Base-by-base conservation (phyloP, 2,888 invertebrate genomes). In the Mythimna albipuncta region DNA sequence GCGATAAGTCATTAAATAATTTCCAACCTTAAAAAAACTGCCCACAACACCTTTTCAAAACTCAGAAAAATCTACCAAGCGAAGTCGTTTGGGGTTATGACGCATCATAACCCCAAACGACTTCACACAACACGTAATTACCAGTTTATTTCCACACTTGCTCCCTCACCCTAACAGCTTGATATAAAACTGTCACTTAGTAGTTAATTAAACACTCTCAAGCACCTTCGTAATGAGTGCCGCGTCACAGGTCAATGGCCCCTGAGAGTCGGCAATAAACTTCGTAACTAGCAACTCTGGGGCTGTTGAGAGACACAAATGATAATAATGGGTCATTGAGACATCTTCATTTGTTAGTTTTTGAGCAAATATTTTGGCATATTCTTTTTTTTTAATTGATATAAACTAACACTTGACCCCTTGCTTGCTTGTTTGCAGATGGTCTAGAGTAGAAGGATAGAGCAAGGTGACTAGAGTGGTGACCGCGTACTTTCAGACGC, bases 141-240 rank as follows among this genome's bases (percentile, higher is more conserved):
- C 63, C 38, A 19, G 16, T 54, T 65, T 11, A 21, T 55, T 61
- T 35, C n/a, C 11, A 26, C 50, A 21, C 26, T 32, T 41, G 11
- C 32, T 41, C 26, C 13, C 65, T 26, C 19, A 26, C 26, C 26
- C 26, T 26, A 26, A 26, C 26, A 35, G n/a, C 10, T 4, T 47
- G 10, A 26, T 69, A 58, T 61, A 69, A 65, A 69, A 75, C 47
- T 55, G 68, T 66, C 75, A 79, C 58, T 64, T 79, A 67, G 67
- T 59, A 77, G 82, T 86, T 87, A 86, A 89, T 89, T 87, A 87
- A 88, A 88, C 85, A 87, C 82, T 85, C 88, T 83, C 72, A 77
- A 85, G 82, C 82, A 82, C 76, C 77, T 11, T 41, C 77, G 58
- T 79, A 79, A 78, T 75, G 79, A 70, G 72, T 44, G 16, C 26